Base-by-base conservation (phyloP, 2,797 vertebrate genomes). In the Capromys pilorides region DNA sequence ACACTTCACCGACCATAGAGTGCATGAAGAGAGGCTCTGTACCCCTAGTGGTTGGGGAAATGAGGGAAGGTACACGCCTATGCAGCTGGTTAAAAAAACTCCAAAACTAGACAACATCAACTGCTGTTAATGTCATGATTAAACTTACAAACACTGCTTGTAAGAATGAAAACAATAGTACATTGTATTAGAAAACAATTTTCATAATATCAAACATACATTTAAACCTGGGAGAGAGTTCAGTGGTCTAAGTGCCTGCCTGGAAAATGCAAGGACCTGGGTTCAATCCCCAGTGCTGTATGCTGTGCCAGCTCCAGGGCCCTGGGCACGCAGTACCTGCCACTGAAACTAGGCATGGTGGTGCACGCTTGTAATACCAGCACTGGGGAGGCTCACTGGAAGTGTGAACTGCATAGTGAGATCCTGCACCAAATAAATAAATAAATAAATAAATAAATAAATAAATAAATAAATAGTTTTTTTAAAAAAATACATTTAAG, bases 1-100 rank as follows among this genome's bases (percentile, higher is more conserved):
- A 39, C 14, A 49, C 10, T 93, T 75, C 28, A 57, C 77, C 83
- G 67, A 61, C 82, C 28, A 77, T 3, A 11, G n/a, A 51, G 61
- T 4, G 6, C 1, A 1, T 21, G 9, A 24, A 66, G 89, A n/a
- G 0, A 2, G 26, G 36, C 26, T 41, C 7, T 6, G n/a, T 36
- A 18, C 49, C 31, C 28, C 26, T 11, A 26, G 19, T 21, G 39
- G 14, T 21, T 31, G 57, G 39, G 57, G 71, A 69, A 62, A n/a
- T 19, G 12, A 85, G 26, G 41, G 24, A n/a, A 41, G 75, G 16
- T 18, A 8, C 8, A 36, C 2, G 21, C 10, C 33, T 54, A 54
- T 16, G 16, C 18, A 26, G 22, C 13, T 14, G 49, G 49, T 57
- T 57, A 22, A 18, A 39, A 67, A 81, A 82, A 82, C 61, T 28